These are phyloP conservation scores for Octodonta nipae DNA, from an alignment of 2,888 invertebrate genomes.

Conservation along the genomic window DNA sequence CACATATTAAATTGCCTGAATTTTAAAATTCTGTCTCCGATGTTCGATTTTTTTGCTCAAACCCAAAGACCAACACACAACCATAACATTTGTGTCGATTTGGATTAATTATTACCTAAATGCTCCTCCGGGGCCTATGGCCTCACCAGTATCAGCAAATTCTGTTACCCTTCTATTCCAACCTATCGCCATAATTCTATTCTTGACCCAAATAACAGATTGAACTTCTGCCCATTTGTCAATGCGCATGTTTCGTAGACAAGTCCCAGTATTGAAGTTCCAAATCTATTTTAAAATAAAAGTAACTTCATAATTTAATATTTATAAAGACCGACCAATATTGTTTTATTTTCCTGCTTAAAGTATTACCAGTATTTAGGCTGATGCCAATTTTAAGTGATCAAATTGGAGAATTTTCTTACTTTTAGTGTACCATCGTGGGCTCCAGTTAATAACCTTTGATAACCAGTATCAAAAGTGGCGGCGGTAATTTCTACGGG, in stretches of 20 bases:
- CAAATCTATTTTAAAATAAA: conserved; percentile 46
- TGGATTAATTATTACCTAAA: conserved; percentile 22
- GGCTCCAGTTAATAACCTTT: conserved; percentile 49
- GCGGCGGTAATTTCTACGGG: conserved; percentile 65
- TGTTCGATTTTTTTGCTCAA: too few species aligned
- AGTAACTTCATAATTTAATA: too few species aligned
- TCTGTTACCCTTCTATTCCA: conserved; percentile 66
- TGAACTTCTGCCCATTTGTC: conserved; percentile 37
- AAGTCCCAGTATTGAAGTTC: conserved; percentile 72
- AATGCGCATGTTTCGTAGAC: conserved; percentile 49
- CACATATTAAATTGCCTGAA: too few species aligned
- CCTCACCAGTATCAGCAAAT: conserved; percentile 43
- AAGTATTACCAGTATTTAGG: too few species aligned
- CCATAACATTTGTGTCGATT: too few species aligned
- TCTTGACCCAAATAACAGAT: conserved; percentile 38
- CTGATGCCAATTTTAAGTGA: too few species aligned
- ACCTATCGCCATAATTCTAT: conserved; percentile 60
- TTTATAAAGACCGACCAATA: too few species aligned
- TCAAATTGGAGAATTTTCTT: too few species aligned
- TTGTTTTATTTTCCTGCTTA: too few species aligned
- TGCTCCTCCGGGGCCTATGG: conserved; percentile 36
- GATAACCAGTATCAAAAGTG: conserved; percentile 57
- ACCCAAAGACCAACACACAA: too few species aligned
- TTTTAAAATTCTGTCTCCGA: too few species aligned
- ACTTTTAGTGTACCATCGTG: conserved; percentile 58